Percentiles rank a stretch among this genome's conserved stretches.
These are phyloP conservation scores for Sander vitreus DNA, from an alignment of 2,113 vertebrate genomes.

Conservation along the genomic window DNA sequence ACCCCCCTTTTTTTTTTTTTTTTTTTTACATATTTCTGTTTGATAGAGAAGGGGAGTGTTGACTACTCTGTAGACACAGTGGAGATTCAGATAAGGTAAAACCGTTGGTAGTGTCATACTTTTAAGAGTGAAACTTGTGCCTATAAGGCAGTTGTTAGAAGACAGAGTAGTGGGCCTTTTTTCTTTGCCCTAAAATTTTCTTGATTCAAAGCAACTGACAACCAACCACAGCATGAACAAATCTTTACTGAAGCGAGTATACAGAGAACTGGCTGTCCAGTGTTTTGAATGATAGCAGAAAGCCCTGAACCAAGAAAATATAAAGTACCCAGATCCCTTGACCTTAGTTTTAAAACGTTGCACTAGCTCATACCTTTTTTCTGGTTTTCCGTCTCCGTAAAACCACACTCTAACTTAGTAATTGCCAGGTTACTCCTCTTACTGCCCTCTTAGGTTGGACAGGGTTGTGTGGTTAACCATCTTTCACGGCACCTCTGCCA, in stretches of 20 bases:
- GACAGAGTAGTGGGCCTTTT: neutral
- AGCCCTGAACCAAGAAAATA: constrained; percentile 11
- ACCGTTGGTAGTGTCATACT: neutral
- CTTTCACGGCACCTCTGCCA: constrained; percentile 12
- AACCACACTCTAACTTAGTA: constrained; percentile 22
- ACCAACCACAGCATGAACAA: constrained; percentile 21
- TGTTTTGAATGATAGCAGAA: neutral
- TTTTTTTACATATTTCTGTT: neutral
- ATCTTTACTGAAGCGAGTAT: constrained; percentile 28
- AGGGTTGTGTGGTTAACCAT: constrained; percentile 42
- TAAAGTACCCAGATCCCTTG: neutral
- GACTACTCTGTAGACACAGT: neutral
- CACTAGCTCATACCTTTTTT: constrained; percentile 13
- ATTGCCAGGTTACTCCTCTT: constrained; percentile 21
- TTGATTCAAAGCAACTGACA: constrained; percentile 42
- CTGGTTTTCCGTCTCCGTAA: neutral
- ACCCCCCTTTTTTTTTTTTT: neutral
- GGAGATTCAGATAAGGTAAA: constrained; percentile 37
- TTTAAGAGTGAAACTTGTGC: constrained; percentile 6
- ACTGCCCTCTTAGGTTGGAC: constrained; percentile 6
- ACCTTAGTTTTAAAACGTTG: neutral
- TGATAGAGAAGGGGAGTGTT: constrained; percentile 16
- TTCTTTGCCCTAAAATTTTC: constrained; percentile 16
- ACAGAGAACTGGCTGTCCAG: constrained; percentile 10
- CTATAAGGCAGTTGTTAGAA: neutral